Evolutionary conservation across 2,113 vertebrate genomes (phyloP).

Genomic region (Eptesicus fuscus): DNA sequence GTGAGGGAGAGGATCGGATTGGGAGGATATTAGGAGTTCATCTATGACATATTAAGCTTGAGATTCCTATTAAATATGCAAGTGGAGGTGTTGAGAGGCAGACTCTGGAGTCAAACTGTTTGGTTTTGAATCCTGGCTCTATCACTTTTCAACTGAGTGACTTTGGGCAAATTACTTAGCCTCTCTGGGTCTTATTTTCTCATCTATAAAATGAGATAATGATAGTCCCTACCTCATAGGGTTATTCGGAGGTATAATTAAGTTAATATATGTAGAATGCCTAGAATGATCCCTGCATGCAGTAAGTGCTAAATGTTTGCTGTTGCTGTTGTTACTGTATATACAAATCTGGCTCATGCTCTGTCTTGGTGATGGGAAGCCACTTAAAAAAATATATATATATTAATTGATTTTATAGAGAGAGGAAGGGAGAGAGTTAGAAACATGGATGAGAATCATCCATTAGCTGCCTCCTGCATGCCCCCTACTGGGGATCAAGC

Average conservation of each 20-base stretch:
- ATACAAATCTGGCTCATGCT: too few relatives aligned
- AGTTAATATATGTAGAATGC: neutral
- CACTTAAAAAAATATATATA: neutral
- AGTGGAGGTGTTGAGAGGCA: neutral
- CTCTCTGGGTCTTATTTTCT: conserved; percentile 6
- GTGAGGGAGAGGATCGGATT: neutral
- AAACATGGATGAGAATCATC: too few relatives aligned
- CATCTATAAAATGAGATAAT: neutral
- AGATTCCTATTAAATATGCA: neutral
- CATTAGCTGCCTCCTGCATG: too few relatives aligned
- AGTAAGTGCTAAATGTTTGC: neutral
- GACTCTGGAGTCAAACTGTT: neutral
- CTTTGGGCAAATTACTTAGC: neutral
- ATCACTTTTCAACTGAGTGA: neutral
- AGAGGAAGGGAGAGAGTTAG: too few relatives aligned
- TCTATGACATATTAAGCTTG: neutral
- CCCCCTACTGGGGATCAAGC: too few relatives aligned
- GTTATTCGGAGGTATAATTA: neutral
- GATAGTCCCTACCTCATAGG: neutral
- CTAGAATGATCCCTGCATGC: neutral
- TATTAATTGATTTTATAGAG: too few relatives aligned
- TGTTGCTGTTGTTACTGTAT: neutral
- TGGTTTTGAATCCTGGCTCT: neutral
- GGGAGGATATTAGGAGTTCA: neutral
- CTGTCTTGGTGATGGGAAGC: neutral